A percentile compares a stretch with the other conserved stretches of the same genome.
phyloP scores from a whole-genome alignment of 2,888 invertebrate genomes.

The Xestoiulus laeticollis region DNA sequence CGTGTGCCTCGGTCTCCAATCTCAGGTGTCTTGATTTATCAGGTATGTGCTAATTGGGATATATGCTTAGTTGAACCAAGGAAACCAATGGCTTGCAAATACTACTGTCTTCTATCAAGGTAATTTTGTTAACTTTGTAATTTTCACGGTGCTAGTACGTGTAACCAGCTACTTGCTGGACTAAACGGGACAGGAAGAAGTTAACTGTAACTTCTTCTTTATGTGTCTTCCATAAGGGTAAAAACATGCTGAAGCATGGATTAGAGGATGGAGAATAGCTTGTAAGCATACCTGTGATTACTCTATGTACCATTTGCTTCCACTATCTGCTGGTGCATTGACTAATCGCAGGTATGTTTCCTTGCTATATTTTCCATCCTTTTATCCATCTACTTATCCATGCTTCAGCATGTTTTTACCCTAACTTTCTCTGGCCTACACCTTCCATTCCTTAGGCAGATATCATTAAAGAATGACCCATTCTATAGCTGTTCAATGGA shows the following conservation, averaged over 20 bases:
- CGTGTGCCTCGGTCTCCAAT: not conserved
- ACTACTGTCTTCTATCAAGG: not conserved
- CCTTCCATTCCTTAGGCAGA: too few relatives aligned
- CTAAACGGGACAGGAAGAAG: conserved; percentile 12
- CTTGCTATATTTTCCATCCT: too few relatives aligned
- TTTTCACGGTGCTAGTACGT: not conserved
- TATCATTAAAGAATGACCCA: not conserved
- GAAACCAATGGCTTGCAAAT: not conserved
- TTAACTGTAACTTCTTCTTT: not conserved
- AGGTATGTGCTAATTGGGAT: conserved; percentile 10
- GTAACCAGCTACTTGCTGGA: not conserved
- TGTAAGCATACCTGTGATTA: too few relatives aligned
- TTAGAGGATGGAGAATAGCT: too few relatives aligned
- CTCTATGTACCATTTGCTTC: too few relatives aligned
- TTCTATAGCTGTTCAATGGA: not conserved
- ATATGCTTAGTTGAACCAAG: not conserved
- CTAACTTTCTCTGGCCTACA: too few relatives aligned
- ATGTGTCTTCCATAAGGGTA: not conserved
- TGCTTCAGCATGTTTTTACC: too few relatives aligned
- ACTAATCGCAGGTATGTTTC: too few relatives aligned
- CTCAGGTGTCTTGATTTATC: conserved; percentile 39
- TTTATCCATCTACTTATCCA: too few relatives aligned
- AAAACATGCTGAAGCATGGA: too few relatives aligned
- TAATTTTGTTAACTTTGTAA: not conserved
- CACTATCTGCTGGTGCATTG: too few relatives aligned